A percentile compares a stretch with the other conserved stretches of the same genome.
phyloP scores from a whole-genome alignment of 2,888 invertebrate species.

The Philhelius pedissequus region DNA sequence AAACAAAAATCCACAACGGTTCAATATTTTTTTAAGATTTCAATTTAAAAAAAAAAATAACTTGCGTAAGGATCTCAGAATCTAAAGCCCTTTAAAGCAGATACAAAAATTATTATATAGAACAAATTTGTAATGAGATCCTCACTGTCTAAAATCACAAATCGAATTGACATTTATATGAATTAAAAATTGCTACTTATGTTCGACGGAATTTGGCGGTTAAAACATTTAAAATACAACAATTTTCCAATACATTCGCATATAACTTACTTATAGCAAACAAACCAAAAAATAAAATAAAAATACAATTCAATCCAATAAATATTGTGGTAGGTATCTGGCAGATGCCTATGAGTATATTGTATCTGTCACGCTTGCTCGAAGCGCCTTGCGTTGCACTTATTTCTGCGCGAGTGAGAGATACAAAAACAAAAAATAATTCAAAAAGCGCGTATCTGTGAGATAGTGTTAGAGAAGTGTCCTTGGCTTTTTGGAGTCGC shows the following conservation, averaged over 20 bases:
- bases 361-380: slow-evolving; percentile 24
- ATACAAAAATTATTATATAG: background rate
- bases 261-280: background rate
- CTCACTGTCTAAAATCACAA: slow-evolving; percentile 70
- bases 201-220: slow-evolving; percentile 67
- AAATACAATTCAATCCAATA: slow-evolving; percentile 15
- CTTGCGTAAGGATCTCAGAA: background rate
- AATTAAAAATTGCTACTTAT: slow-evolving; percentile 68
- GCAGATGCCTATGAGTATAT: background rate
- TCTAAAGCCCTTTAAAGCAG: background rate
- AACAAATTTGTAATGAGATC: slow-evolving; percentile 62
- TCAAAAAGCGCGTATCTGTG: slow-evolving; percentile 31
- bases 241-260: slow-evolving; percentile 41
- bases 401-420: slow-evolving; percentile 42
- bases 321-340: slow-evolving; percentile 6
- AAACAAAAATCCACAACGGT: background rate
- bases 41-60: too few relatives aligned
- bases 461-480: slow-evolving; percentile 60
- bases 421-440: slow-evolving; percentile 2
- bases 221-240: slow-evolving; percentile 60
- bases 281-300: background rate
- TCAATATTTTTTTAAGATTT: too few relatives aligned
- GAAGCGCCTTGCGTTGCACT: background rate
- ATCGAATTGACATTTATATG: slow-evolving; percentile 70
- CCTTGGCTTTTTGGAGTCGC: slow-evolving; percentile 62